A percentile compares a stretch with the other conserved stretches of the same genome.
phyloP scores from a whole-genome alignment of 2,888 invertebrate species.

The Eilema depressum region DNA sequence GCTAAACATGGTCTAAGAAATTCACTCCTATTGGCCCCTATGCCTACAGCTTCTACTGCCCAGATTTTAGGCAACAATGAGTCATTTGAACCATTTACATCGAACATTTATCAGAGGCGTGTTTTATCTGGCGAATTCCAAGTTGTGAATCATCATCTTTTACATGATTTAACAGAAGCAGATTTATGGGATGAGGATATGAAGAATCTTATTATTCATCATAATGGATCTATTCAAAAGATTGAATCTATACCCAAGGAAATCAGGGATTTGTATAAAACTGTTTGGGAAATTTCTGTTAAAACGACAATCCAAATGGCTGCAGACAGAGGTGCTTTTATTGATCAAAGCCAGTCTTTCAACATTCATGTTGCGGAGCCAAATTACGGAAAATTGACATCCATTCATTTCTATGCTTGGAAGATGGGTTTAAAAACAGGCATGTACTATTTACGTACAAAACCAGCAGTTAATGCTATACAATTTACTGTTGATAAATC shows the following conservation, averaged over 20 bases:
- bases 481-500: constrained; percentile 98
- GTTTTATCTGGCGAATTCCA: constrained; percentile 98
- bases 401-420: constrained; percentile 99
- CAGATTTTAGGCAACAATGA: constrained; percentile 99
- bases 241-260: constrained; percentile 94
- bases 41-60: constrained; percentile 99
- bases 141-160: constrained; percentile 98
- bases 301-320: constrained; percentile 98
- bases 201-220: constrained; percentile 97
- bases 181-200: constrained; percentile 98
- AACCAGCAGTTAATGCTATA: constrained; percentile 98
- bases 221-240: constrained; percentile 97
- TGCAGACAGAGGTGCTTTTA: constrained; percentile 98
- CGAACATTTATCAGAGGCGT: constrained; percentile 97
- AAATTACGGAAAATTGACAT: constrained; percentile 96
- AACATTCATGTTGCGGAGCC: constrained; percentile 99
- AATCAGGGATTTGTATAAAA: constrained; percentile 96
- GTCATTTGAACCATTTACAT: constrained; percentile 99
- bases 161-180: constrained; percentile 96
- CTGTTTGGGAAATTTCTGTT: constrained; percentile 99
- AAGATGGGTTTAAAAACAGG: constrained; percentile 98
- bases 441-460: constrained; percentile 99
- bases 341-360: constrained; percentile 99
- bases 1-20: constrained; percentile 96
- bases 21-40: constrained; percentile 97